These are phyloP conservation scores for Esox masquinongy DNA, from an alignment of 2,797 vertebrate genomes.

Conservation along the genomic window DNA sequence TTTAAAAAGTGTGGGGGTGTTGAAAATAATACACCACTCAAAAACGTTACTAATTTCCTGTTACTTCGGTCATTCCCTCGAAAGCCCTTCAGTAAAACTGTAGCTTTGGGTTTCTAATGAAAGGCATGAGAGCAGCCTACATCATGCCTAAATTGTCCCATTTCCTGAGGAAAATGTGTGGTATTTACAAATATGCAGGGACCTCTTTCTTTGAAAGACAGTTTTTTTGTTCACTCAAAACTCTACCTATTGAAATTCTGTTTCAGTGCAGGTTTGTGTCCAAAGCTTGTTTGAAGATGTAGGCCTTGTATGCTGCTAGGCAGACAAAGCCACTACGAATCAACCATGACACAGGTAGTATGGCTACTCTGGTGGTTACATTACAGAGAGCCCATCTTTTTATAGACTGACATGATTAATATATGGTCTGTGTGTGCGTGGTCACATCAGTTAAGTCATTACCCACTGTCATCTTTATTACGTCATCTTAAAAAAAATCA, in stretches of 20 bases:
- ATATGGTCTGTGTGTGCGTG: not conserved
- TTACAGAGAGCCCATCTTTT: not conserved
- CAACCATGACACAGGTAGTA: too few relatives aligned
- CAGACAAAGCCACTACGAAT: not conserved
- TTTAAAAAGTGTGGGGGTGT: not conserved
- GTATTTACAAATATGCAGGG: not conserved
- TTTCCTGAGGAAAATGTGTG: not conserved
- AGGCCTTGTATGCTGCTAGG: not conserved
- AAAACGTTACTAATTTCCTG: not conserved
- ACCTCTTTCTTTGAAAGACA: not conserved
- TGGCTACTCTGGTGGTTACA: not conserved
- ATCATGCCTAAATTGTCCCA: not conserved
- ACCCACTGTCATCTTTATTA: not conserved
- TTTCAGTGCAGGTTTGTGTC: not conserved
- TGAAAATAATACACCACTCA: too few relatives aligned
- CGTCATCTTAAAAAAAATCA: not conserved
- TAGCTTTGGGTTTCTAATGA: not conserved
- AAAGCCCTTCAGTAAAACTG: not conserved
- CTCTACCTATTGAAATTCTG: not conserved
- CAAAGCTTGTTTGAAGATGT: constrained; percentile 18
- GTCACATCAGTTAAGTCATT: not conserved
- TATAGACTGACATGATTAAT: not conserved
- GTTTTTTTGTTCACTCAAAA: not conserved
- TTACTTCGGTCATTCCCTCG: not conserved
- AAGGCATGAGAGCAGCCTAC: not conserved